Conservation (phyloP, 1,140 invertebrate genomes). For the Tetraneura akinire region DNA sequence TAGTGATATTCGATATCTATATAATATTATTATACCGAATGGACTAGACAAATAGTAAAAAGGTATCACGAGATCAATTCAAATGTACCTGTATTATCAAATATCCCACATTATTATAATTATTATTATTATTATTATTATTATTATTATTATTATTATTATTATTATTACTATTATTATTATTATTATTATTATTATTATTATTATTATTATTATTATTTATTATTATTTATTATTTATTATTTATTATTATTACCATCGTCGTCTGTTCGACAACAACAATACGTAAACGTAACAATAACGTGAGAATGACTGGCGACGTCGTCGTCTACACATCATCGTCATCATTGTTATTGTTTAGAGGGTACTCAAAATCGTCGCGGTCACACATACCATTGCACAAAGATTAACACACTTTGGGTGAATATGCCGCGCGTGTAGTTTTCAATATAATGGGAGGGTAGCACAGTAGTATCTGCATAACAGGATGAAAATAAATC, state of each 20-base stretch:
- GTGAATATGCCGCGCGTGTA: not conserved
- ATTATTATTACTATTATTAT: constrained; percentile 41
- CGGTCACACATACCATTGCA: constrained; percentile 46
- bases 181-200: no score
- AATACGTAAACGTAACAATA: constrained; percentile 44
- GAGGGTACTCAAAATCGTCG: constrained; percentile 38
- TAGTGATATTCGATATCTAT: not conserved
- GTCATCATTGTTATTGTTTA: constrained; percentile 25
- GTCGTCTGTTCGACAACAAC: constrained; percentile 19
- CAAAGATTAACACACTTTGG: constrained; percentile 12
- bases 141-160: no score
- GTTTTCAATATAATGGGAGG: no score
- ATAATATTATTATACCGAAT: no score
- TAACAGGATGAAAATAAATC: not conserved
- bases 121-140: constrained; percentile 6
- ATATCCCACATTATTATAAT: constrained; percentile 27
- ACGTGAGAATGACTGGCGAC: constrained; percentile 47
- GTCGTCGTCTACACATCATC: constrained; percentile 26
- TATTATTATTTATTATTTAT: constrained; percentile 41
- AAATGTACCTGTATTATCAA: constrained; percentile 20
- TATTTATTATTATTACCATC: constrained; percentile 16
- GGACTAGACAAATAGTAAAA: not conserved
- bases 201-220: no score
- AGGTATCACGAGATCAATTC: constrained; percentile 21
- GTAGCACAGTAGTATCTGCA: not conserved